Conservation (phyloP, 2,888 invertebrate genomes). For the Parnassius apollo region DNA sequence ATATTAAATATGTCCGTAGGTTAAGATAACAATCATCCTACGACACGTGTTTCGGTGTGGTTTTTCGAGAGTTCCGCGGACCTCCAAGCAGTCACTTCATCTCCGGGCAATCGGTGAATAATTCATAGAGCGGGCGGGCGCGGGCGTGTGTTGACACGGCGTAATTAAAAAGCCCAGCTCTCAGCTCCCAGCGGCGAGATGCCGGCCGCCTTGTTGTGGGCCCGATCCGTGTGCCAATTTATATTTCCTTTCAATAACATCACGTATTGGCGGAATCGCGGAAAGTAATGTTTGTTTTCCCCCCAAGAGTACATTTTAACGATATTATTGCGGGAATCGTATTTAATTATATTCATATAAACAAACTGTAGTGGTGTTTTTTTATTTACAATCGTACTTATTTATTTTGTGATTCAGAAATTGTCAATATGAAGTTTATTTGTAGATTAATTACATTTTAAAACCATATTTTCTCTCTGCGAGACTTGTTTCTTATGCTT, state of each 20-base stretch:
- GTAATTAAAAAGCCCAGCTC: conserved; percentile 65
- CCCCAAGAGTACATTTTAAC: background rate
- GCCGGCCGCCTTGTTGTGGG: conserved; percentile 9
- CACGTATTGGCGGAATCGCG: conserved; percentile 1
- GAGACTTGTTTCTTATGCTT: too few species aligned
- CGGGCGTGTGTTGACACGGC: conserved; percentile 56
- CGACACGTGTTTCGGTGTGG: background rate
- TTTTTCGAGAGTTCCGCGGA: conserved; percentile 5
- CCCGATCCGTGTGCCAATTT: background rate
- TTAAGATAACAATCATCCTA: too few species aligned
- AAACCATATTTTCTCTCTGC: too few species aligned
- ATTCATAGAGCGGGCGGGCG: conserved; percentile 49
- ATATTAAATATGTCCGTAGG: too few species aligned
- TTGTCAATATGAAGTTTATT: background rate
- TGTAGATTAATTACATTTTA: too few species aligned
- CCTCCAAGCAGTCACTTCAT: conserved; percentile 26
- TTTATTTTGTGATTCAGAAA: background rate
- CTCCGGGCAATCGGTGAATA: conserved; percentile 49
- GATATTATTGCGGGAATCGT: conserved; percentile 1
- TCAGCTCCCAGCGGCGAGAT: conserved; percentile 17
- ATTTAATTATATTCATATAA: conserved; percentile 3
- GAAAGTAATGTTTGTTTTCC: conserved; percentile 1
- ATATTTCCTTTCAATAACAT: background rate
- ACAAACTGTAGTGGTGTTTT: background rate
- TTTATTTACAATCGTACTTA: background rate